These are phyloP conservation scores for Uromys caudimaculatus DNA, from an alignment of 2,797 vertebrate species.

Conservation along the genomic window DNA sequence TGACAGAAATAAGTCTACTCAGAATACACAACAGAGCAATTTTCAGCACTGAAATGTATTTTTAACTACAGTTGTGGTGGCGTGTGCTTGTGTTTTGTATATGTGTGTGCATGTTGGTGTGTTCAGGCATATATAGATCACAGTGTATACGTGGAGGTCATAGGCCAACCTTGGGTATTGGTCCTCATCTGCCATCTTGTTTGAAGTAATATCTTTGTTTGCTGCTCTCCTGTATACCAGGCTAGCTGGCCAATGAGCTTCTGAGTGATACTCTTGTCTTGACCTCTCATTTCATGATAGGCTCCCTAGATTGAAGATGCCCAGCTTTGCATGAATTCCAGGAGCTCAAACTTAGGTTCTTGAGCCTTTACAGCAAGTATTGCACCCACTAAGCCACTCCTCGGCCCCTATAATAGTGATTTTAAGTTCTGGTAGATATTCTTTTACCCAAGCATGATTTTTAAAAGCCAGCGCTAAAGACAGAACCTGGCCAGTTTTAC, in stretches of 20 bases:
- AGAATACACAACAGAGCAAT: not conserved
- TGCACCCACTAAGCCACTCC: not conserved
- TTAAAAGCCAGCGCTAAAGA: not conserved
- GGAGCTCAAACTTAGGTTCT: not conserved
- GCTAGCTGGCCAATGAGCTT: not conserved
- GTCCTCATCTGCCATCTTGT: too few species aligned
- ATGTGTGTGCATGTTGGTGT: not conserved
- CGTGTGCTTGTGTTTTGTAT: not conserved
- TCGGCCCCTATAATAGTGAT: not conserved
- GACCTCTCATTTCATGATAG: not conserved
- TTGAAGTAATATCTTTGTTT: not conserved
- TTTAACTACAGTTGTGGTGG: not conserved
- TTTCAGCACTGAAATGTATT: not conserved
- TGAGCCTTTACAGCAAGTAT: not conserved
- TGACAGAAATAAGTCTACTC: not conserved
- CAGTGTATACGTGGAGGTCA: not conserved
- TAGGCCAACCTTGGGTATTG: not conserved
- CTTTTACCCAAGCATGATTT: not conserved
- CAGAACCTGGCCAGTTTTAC: not conserved
- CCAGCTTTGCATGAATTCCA: not conserved
- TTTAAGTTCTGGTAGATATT: not conserved
- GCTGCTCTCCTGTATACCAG: not conserved
- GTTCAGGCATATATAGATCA: not conserved
- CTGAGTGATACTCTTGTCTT: not conserved
- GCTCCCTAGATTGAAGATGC: not conserved